Evolutionary conservation across 2,888 invertebrate genomes (phyloP).

Genomic region (Volucella inanis): DNA sequence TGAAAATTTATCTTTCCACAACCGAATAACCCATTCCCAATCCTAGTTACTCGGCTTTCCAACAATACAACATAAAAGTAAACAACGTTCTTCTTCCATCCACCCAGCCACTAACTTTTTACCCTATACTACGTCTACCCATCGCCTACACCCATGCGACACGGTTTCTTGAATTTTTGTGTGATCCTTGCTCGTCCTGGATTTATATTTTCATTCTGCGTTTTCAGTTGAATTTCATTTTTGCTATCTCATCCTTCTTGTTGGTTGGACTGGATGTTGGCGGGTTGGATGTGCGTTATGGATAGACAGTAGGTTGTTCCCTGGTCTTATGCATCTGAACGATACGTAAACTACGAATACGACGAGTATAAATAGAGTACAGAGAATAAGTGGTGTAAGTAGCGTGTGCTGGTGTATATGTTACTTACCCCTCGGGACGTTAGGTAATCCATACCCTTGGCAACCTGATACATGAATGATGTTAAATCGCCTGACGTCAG

Average conservation of each 20-base stretch:
- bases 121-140: too few relatives aligned
- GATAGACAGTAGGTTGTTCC: not conserved
- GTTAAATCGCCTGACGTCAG: conserved; percentile 94
- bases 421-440: conserved; percentile 90
- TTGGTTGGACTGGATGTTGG: not conserved
- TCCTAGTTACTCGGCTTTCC: not conserved
- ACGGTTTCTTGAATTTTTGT: conserved; percentile 35
- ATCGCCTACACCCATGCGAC: not conserved
- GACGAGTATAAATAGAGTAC: not conserved
- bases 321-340: conserved; percentile 27
- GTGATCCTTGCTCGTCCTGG: conserved; percentile 49
- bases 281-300: too few relatives aligned
- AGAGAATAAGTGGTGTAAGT: conserved; percentile 40
- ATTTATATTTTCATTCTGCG: conserved; percentile 39
- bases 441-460: conserved; percentile 94
- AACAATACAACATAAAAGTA: conserved; percentile 43
- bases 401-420: conserved; percentile 32
- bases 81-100: conserved; percentile 18
- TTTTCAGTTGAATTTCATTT: conserved; percentile 44
- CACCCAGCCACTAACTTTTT: not conserved
- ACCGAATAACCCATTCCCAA: conserved; percentile 16
- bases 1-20: conserved; percentile 29
- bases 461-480: conserved; percentile 95
- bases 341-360: conserved; percentile 37
- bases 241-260: conserved; percentile 6